Evolutionary conservation across 2,113 vertebrate species (phyloP).

Genomic region (Alethe castanea): DNA sequence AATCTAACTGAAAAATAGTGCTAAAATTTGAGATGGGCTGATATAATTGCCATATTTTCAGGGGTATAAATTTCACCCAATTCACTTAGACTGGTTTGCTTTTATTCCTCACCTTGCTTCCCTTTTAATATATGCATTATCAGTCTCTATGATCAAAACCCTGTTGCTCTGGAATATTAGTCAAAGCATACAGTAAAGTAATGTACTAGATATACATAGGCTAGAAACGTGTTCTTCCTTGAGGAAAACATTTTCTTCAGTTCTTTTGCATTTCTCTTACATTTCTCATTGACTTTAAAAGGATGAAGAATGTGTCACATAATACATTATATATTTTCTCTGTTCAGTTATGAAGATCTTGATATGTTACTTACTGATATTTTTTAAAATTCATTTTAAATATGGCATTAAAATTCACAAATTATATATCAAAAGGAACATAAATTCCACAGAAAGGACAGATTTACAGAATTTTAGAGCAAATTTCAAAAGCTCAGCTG

Average conservation of each 20-base stretch:
- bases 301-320: constrained; percentile 1
- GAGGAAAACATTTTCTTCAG: background rate
- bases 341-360: constrained; percentile 49
- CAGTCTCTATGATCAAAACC: background rate
- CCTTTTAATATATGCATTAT: background rate
- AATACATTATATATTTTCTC: constrained; percentile 30
- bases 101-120: background rate
- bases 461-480: constrained; percentile 71
- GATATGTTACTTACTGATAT: background rate
- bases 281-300: constrained; percentile 51
- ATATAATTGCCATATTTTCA: background rate
- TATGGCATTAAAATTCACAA: constrained; percentile 59
- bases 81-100: background rate
- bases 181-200: background rate
- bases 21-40: background rate
- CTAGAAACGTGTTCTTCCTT: constrained; percentile 8
- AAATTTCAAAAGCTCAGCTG: constrained; percentile 69
- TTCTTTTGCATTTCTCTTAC: constrained; percentile 15
- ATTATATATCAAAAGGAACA: constrained; percentile 63
- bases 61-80: background rate
- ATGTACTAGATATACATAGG: background rate
- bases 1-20: background rate
- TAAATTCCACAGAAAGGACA: constrained; percentile 61
- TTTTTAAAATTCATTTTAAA: constrained; percentile 57
- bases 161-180: background rate